A percentile compares a stretch with the other conserved stretches of the same genome.
These are phyloP conservation scores for Pavo muticus DNA, from an alignment of 2,113 vertebrate genomes.

Conservation along the genomic window DNA sequence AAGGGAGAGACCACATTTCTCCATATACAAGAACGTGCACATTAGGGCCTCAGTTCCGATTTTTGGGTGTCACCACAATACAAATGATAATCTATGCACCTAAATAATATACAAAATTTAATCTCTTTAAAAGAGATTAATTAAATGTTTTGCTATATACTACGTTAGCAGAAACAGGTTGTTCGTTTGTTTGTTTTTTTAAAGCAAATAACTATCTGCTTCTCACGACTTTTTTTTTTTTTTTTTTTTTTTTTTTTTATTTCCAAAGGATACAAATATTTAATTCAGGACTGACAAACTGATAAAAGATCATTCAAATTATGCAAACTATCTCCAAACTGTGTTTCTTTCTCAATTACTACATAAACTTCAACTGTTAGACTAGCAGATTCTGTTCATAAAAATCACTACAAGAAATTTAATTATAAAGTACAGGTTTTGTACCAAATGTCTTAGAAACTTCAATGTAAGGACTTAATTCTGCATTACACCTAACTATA, in stretches of 20 bases:
- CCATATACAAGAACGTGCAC: rapidly evolving
- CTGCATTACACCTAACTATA: not conserved
- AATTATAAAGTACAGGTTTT: not conserved
- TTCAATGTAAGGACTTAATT: not conserved
- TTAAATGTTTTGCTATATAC: not conserved
- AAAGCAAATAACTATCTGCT: not conserved
- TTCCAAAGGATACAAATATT: not conserved
- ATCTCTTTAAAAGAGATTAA: not conserved
- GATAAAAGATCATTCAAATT: not conserved
- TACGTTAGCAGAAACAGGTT: not conserved
- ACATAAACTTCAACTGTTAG: not conserved
- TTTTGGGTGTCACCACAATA: not conserved
- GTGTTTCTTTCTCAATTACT: not conserved
- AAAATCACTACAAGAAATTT: not conserved
- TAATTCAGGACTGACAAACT: not conserved
- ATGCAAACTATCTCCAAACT: not conserved
- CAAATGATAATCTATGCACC: not conserved
- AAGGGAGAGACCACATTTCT: not conserved
- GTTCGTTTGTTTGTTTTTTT: not conserved
- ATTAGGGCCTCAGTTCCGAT: not conserved
- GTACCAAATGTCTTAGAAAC: not conserved
- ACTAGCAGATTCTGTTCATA: not conserved
- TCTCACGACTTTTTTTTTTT: not conserved
- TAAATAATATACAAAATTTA: not conserved
- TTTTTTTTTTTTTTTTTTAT: not conserved